Conservation (phyloP, 1,140 invertebrate genomes). For the Pissodes strobi region DNA sequence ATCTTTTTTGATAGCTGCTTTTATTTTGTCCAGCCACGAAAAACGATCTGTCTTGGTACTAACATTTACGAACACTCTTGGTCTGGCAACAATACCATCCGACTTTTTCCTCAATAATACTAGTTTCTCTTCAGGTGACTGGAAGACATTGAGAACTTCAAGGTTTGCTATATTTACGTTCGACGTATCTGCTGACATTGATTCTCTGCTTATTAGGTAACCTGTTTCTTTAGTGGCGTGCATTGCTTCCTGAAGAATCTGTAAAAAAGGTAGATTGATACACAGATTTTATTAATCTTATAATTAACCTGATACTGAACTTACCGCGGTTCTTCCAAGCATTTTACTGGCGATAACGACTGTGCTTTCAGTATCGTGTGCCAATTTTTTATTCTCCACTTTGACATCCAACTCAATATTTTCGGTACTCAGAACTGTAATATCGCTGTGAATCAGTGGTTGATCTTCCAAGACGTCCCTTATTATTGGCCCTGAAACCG, state of each 20-base stretch:
- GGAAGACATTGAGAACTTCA: conserved; percentile 56
- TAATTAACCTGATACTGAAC: too few species aligned
- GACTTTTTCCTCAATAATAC: conserved; percentile 50
- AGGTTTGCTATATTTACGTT: conserved; percentile 37
- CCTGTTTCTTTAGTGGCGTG: conserved; percentile 56
- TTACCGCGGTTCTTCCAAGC: conserved; percentile 41
- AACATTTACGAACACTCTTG: conserved; percentile 11
- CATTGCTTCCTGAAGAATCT: conserved; percentile 56
- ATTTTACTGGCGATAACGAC: conserved; percentile 61
- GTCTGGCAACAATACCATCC: background rate
- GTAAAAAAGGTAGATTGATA: background rate
- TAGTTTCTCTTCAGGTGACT: conserved; percentile 56
- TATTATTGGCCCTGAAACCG: conserved; percentile 60
- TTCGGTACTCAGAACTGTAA: conserved; percentile 58
- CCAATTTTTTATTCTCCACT: conserved; percentile 66
- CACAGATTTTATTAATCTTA: too few species aligned
- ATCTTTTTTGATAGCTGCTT: conserved; percentile 61
- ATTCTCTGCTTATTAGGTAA: conserved; percentile 60
- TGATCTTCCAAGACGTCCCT: conserved; percentile 62
- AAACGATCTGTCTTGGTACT: conserved; percentile 46
- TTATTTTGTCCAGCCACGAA: conserved; percentile 60
- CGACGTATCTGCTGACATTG: conserved; percentile 42
- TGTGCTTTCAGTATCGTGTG: conserved; percentile 61
- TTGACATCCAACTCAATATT: conserved; percentile 61
- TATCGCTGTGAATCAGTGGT: conserved; percentile 65